A percentile compares a stretch with the other conserved stretches of the same genome.
These are phyloP conservation scores for Emydoidea blandingii DNA, from an alignment of 2,797 vertebrate genomes.

Conservation along the genomic window DNA sequence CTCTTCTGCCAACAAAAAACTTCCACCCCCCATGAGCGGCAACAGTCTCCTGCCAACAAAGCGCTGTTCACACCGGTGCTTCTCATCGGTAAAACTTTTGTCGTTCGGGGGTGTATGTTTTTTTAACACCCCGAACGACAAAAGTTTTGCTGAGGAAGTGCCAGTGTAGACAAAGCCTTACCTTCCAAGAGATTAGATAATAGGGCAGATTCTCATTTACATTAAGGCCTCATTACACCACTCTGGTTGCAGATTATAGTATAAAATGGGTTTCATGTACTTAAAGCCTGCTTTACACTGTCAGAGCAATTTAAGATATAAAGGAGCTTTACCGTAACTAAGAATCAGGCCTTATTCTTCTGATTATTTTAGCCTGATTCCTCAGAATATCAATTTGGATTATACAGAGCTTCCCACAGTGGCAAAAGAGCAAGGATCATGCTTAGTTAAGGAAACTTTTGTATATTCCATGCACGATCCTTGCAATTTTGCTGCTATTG, in stretches of 20 bases:
- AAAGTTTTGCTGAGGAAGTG: too few species aligned
- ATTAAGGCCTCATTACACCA: not conserved
- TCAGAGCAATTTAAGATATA: accelerated
- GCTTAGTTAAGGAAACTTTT: not conserved
- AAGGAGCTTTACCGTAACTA: not conserved
- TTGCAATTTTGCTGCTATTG: not conserved
- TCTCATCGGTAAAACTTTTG: too few species aligned
- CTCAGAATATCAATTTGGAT: not conserved
- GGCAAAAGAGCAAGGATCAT: not conserved
- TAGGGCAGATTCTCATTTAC: not conserved
- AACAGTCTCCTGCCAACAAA: too few species aligned
- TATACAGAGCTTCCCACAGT: not conserved
- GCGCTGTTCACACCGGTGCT: too few species aligned
- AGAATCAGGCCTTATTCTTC: not conserved
- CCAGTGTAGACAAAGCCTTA: too few species aligned
- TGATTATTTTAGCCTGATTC: not conserved
- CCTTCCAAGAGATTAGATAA: not conserved
- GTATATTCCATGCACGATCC: not conserved
- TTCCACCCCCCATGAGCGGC: too few species aligned
- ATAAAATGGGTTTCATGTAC: not conserved
- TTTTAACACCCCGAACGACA: too few species aligned
- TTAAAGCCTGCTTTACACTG: not conserved
- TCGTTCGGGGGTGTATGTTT: too few species aligned
- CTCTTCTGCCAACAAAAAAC: too few species aligned
- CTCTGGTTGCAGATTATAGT: not conserved